Evolutionary conservation across 2,888 invertebrate species (phyloP), one percentile per base, ranked within the genome.

Genomic region (Dasypogon diadema): DNA sequence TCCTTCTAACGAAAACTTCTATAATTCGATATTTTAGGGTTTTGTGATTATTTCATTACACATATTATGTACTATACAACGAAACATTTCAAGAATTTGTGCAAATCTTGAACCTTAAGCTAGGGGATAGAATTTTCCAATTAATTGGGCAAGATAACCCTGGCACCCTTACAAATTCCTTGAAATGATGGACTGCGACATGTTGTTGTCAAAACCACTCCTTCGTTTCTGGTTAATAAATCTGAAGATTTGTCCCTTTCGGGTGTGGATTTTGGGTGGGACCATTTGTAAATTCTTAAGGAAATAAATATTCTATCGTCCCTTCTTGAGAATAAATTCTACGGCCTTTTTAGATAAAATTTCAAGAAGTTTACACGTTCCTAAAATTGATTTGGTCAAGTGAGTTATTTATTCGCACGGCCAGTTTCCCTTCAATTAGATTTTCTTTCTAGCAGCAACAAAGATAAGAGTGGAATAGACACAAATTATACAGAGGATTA

Each of bases 161-260:
- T 42, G 37, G 37, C 16, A 37, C 37, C 60, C 30, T 16, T 16
- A 60, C 58, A 60, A 42, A 60, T 60, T 18, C 37, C 26, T 16
- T 16, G 10, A 12, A 60, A 37, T 37, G 60, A 60, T 30, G 60
- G 37, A 37, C 34, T 34, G 60, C 60, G 60, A 60, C 60, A 60
- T 60, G 60, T 60, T 60, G 60, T 60, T 60, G 60, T 60, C 37
- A 60, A 37, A 60, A 34, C 18, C 34, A 60, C 22, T 21, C 21
- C 22, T 55, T 22, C 22, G 18, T 37, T 37, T 42, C 37, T 37
- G 60, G 37, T 60, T 60, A 60, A 60, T 60, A 60, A 60, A 60
- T 60, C 37, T 18, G 21, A 60, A 60, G 60, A 60, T 60, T 60
- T 60, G 30, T 60, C 60, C 42, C 60, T 60, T 58, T 51, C 26